A percentile compares a stretch with the other conserved stretches of the same genome.
Conservation (phyloP, 2,113 vertebrate genomes). For the Zosterops pallidus region DNA sequence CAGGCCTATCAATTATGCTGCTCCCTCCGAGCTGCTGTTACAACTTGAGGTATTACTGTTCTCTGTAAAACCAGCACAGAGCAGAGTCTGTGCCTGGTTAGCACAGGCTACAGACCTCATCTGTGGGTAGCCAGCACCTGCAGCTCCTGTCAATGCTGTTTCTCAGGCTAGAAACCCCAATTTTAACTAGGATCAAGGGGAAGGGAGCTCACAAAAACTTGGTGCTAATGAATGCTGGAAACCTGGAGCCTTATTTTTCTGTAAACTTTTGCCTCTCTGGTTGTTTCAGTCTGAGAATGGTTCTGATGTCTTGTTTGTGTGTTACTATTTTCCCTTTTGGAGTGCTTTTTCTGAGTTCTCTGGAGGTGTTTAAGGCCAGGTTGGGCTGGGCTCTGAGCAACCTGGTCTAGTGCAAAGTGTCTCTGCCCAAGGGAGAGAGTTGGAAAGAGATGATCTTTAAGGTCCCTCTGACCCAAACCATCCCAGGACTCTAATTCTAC, state of each 20-base stretch:
- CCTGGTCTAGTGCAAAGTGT: neutral
- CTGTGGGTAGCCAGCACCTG: neutral
- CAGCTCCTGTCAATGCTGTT: neutral
- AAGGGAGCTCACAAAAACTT: neutral
- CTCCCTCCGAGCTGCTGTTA: neutral
- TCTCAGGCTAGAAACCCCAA: neutral
- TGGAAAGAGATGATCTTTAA: neutral
- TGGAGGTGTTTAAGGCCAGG: neutral
- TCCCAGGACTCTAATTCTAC: neutral
- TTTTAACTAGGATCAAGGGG: slow-evolving; percentile 11
- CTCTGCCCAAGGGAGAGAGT: neutral
- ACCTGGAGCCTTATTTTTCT: neutral
- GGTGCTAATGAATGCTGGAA: neutral
- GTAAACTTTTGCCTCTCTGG: neutral
- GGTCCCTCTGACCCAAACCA: neutral
- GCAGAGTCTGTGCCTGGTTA: neutral
- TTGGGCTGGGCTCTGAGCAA: neutral
- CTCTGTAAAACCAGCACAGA: neutral
- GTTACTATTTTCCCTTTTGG: neutral
- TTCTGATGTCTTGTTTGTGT: neutral
- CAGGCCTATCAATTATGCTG: slow-evolving; percentile 45
- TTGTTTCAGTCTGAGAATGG: neutral
- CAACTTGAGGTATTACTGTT: slow-evolving; percentile 36
- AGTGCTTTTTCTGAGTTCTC: neutral
- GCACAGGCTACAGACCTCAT: neutral